A percentile compares a stretch with the other conserved stretches of the same genome.
phyloP scores from a whole-genome alignment of 2,888 invertebrate genomes.

The Eupithecia exiguata region DNA sequence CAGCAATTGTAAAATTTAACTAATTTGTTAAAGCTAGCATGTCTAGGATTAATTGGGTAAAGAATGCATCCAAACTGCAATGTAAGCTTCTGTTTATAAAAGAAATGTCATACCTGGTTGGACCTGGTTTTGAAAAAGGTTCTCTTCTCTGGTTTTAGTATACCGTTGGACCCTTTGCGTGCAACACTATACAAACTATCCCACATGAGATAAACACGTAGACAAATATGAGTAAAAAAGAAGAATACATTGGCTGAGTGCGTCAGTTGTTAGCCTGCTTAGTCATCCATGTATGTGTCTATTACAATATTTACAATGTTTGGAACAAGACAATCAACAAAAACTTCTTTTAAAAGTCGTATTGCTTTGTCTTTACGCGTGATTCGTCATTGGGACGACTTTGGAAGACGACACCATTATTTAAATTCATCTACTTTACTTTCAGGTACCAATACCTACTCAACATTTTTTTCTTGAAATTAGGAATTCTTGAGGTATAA shows the following conservation, averaged over 20 bases:
- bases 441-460: background rate
- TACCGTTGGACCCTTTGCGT: background rate
- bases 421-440: background rate
- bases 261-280: constrained; percentile 4
- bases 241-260: background rate
- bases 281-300: background rate
- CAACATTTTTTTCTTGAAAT: background rate
- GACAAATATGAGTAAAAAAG: background rate
- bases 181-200: background rate
- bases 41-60: too few species aligned
- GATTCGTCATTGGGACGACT: background rate
- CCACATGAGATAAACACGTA: background rate
- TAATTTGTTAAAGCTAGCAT: too few species aligned
- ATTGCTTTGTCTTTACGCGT: background rate
- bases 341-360: background rate
- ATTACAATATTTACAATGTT: constrained; percentile 7
- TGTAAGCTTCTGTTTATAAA: too few species aligned
- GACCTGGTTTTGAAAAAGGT: too few species aligned
- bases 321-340: background rate
- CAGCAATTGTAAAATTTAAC: too few species aligned
- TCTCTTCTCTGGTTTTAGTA: background rate
- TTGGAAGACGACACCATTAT: background rate
- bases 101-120: too few species aligned
- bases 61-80: too few species aligned
- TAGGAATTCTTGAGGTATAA: background rate